Conservation (phyloP, 30 jellyfish, hydroid and myxozoan genomes). For the Aurelia aurita complex sp. Pacific region DNA sequence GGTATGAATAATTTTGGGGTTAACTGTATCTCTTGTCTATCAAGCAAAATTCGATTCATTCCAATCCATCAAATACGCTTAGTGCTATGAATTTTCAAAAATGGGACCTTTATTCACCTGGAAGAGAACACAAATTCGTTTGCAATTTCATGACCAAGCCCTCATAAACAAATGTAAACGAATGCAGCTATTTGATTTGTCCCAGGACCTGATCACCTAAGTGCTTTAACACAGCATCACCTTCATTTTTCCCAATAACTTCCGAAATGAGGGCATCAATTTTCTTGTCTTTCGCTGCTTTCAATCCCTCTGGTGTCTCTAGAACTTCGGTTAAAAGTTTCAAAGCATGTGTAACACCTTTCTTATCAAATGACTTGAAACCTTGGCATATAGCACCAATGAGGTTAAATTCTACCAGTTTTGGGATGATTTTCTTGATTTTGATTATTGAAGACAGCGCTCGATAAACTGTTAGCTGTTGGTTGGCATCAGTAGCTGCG, state of each 20-base stretch:
- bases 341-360: conserved; percentile 58
- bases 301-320: conserved; percentile 55
- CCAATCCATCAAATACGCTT: too few relatives aligned
- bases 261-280: conserved; percentile 29
- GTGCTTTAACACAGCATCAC: conserved; percentile 66
- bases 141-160: too few relatives aligned
- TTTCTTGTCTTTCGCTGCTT: conserved; percentile 37
- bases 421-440: conserved; percentile 36
- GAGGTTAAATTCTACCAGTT: conserved; percentile 45
- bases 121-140: too few relatives aligned
- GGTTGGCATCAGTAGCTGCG: conserved; percentile 65
- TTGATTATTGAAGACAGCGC: conserved; percentile 52
- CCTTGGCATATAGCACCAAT: conserved; percentile 60
- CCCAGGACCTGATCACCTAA: conserved; percentile 43
- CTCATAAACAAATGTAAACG: too few relatives aligned
- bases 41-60: too few relatives aligned
- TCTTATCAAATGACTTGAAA: conserved; percentile 23
- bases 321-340: conserved; percentile 43
- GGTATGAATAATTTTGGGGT: too few relatives aligned
- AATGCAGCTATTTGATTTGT: not conserved
- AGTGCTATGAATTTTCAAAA: too few relatives aligned
- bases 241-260: conserved; percentile 16
- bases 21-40: too few relatives aligned
- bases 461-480: conserved; percentile 54
- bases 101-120: too few relatives aligned